Conservation (phyloP, 2,113 vertebrate genomes). For the Periophthalmus modestus region DNA sequence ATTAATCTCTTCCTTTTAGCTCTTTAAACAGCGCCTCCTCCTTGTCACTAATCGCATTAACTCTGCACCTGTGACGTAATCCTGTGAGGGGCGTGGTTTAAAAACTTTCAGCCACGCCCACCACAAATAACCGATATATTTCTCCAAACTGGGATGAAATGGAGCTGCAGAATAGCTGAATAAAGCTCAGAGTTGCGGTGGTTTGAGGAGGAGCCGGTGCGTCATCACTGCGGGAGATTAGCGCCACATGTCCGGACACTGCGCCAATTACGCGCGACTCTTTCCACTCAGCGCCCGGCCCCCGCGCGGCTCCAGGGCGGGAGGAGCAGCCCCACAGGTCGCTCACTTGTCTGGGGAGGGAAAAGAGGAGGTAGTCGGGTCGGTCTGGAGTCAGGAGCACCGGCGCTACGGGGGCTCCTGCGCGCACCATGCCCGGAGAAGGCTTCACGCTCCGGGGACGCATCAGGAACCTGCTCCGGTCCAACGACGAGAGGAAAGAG, state of each 20-base stretch:
- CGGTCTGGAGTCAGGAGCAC: not conserved
- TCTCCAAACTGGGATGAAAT: not conserved
- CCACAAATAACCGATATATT: not conserved
- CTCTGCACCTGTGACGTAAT: constrained; percentile 53
- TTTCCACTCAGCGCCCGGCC: constrained; percentile 6
- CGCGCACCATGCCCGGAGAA: constrained; percentile 55
- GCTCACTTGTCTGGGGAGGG: not conserved
- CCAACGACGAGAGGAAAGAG: constrained; percentile 45
- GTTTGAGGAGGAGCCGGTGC: not conserved
- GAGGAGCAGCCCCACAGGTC: constrained; percentile 9
- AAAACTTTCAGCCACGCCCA: not conserved
- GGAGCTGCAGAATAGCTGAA: not conserved
- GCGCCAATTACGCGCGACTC: constrained; percentile 4
- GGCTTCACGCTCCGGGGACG: constrained; percentile 66
- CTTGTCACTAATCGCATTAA: not conserved
- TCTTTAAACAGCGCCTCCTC: not conserved
- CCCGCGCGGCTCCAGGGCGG: not conserved
- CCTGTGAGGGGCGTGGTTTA: constrained; percentile 7
- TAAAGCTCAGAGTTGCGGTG: not conserved
- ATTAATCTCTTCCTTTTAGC: not conserved
- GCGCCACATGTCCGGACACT: constrained; percentile 35
- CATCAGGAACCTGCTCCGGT: constrained; percentile 68
- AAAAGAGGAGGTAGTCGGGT: not conserved
- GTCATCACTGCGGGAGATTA: constrained; percentile 38
- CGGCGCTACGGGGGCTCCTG: not conserved